Base-by-base conservation (phyloP, 2,888 invertebrate genomes). In the Therioaphis trifolii region DNA sequence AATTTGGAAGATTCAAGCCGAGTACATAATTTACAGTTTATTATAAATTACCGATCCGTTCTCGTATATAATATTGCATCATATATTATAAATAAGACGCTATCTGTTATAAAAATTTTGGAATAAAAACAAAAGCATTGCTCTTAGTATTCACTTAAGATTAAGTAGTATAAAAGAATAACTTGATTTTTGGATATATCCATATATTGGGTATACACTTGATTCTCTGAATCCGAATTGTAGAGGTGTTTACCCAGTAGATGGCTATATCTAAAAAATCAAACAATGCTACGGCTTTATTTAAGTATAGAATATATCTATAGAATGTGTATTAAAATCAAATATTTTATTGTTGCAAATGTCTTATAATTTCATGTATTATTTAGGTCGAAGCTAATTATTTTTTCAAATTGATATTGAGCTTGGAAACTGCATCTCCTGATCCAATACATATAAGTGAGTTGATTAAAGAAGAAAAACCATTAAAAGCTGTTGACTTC, bases 361-460 rank as follows among this genome's bases (percentile, higher is more conserved):
- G 18, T 35, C 27, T 76, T 4, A 66, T 18, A 40, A 14, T 35
- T 35, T 21, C 61, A 71, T n/a, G n/a, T 82, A 71, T 66, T 85
- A 84, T 87, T 11, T 87, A 94, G 94, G 94, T 96, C 0, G 96
- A 96, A 88, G 95, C 96, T 0, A 94, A 95, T 87, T 96, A 96
- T 87, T 90, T 99, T 43, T 99, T 98, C 89, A 95, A 97, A 88
- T 90, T 99, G 4, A 90, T 99, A 2, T 90, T 97, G 79, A 96
- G 97, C 86, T 90, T 99, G 86, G 98, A 98, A 89, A 96, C 96
- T 24, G 97, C 97, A 0, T 96, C 96, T 0, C 95, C 96, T 0
- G 98, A 98, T 90, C 97, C 97, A 0, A 90, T 98, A 0, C 96
- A 97, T 88, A 97, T 98, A 86, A 95, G 95, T 1, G 96, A 96